Evolutionary conservation across 2,797 vertebrate genomes (phyloP), one percentile per base, ranked within the genome.

Genomic region (Sternarchorhynchus goeldii): DNA sequence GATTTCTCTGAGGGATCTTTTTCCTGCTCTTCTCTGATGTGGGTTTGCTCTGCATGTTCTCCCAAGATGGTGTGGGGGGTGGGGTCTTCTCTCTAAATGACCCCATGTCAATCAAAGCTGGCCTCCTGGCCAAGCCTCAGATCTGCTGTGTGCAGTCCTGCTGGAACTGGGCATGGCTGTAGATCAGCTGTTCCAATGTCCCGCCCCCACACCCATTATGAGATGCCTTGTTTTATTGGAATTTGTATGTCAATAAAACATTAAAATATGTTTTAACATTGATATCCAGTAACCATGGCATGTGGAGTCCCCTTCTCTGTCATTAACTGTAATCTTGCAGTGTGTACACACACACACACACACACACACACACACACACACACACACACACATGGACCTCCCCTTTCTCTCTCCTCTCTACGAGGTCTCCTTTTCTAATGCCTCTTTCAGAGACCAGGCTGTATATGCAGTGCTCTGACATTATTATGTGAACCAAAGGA

Each of bases 281-380:
- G 76, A 70, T 78, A 62, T 75, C 57, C 25, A 73, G 78, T 82
- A 64, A 74, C 75, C 74, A 29, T 81, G 79, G 62, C 63, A 77
- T 72, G 32, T 39, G 75, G 73, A 76, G 62, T 39, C 67, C 74
- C 80, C 75, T 17, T 50, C 75, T 73, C 65, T 62, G 45, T 78
- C 71, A 82, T 78, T 81, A 75, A 75, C 58, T 75, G 76, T 70
- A 75, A 82, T 78, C 80, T 72, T 70, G 57, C 64, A 75, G 57
- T 18, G 17, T n/a, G 53, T 55, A 55, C n/a, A 8, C 32, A 55
- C 17, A 55, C 67, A 8, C 29, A 18, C 74, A 57, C 74, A 39
- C 57, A 29, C 21, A 16, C 70, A 58, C 70, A 55, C 69, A 34
- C 74, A 39, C 57, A 29, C 21, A 16, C 70, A 58, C 70, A 55